Evolutionary conservation across 2,888 invertebrate species (phyloP).

Genomic region (Cantharis lateralis): DNA sequence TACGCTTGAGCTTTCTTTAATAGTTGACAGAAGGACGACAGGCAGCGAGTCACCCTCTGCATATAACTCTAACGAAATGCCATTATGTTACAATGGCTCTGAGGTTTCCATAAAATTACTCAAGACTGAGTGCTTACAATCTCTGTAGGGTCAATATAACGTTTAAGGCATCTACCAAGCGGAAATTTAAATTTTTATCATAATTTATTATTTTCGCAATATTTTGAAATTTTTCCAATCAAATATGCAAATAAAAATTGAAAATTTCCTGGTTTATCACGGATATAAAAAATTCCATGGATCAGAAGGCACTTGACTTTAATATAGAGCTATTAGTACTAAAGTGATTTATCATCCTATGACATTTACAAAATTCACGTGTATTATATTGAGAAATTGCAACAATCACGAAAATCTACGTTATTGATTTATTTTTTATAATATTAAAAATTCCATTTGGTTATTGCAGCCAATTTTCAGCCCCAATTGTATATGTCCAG

Average conservation of each 20-base stretch:
- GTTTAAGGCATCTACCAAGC: not conserved
- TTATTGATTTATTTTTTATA: too few relatives aligned
- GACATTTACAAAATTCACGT: not conserved
- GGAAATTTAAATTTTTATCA: not conserved
- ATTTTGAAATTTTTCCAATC: not conserved
- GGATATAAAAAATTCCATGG: too few relatives aligned
- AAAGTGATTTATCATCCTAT: not conserved
- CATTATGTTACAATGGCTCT: conserved; percentile 1
- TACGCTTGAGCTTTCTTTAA: not conserved
- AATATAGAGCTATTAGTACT: too few relatives aligned
- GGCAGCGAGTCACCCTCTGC: not conserved
- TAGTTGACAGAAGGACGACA: not conserved
- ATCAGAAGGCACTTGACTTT: too few relatives aligned
- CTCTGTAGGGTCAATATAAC: conserved; percentile 1
- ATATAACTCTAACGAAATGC: not conserved
- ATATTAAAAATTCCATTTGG: too few relatives aligned
- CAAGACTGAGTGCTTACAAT: not conserved
- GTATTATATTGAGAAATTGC: not conserved
- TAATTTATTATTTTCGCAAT: not conserved
- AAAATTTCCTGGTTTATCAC: too few relatives aligned
- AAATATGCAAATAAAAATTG: not conserved
- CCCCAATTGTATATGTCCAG: too few relatives aligned
- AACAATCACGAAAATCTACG: not conserved
- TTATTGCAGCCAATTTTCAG: too few relatives aligned
- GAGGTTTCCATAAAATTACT: conserved; percentile 1